Evolutionary conservation across 2,113 vertebrate species (phyloP).

Genomic region (Callopanchax toddi): DNA sequence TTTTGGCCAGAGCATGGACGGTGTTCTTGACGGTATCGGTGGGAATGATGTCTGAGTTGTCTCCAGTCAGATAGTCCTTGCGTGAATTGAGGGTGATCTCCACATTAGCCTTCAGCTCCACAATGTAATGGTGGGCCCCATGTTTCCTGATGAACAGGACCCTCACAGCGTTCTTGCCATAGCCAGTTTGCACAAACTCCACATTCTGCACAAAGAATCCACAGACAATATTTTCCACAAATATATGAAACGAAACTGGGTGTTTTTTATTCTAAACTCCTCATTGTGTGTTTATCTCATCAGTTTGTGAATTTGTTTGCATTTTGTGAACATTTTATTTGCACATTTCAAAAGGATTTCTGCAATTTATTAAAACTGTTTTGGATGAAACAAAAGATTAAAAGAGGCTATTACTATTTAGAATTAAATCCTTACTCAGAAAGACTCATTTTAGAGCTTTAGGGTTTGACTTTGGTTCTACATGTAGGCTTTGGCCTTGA

Average conservation of each 20-base stretch:
- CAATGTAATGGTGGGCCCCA: constrained; percentile 83
- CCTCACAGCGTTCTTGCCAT: constrained; percentile 92
- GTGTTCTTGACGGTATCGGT: constrained; percentile 98
- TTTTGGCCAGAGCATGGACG: constrained; percentile 89
- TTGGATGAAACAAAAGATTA: too few relatives aligned
- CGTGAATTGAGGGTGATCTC: constrained; percentile 86
- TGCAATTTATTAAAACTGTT: too few relatives aligned
- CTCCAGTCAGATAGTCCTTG: constrained; percentile 88
- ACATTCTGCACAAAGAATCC: constrained; percentile 76
- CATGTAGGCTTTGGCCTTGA: background rate
- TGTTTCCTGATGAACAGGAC: constrained; percentile 85
- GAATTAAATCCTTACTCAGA: background rate
- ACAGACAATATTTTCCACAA: too few relatives aligned
- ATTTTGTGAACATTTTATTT: background rate
- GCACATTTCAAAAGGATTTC: too few relatives aligned
- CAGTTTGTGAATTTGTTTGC: background rate
- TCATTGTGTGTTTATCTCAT: background rate
- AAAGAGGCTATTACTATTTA: background rate
- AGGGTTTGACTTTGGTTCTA: background rate
- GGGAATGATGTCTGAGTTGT: constrained; percentile 93
- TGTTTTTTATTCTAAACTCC: too few relatives aligned
- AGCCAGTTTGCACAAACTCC: constrained; percentile 90
- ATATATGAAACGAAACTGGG: too few relatives aligned
- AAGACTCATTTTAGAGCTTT: background rate
- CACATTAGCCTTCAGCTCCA: constrained; percentile 87